A percentile compares a stretch with the other conserved stretches of the same genome.
phyloP scores from a whole-genome alignment of 1,140 invertebrate genomes.

The Drosophila kepulauana region DNA sequence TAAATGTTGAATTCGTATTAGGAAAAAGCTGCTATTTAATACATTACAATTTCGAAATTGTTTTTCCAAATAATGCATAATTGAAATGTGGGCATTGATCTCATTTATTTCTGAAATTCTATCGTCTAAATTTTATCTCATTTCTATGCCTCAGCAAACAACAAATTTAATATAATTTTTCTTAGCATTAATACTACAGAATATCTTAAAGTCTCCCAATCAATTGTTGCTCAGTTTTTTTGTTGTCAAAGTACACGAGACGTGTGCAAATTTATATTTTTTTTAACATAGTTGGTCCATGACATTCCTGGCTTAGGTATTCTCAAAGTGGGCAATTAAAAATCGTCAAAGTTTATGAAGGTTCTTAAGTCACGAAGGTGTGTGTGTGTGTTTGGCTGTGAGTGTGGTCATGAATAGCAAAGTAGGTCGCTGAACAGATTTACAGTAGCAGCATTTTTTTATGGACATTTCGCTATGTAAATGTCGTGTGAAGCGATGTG shows the following conservation, averaged over 20 bases:
- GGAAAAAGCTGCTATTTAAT: no score
- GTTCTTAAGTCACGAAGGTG: constrained; percentile 25
- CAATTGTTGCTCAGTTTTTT: neutral
- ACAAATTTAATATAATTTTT: no score
- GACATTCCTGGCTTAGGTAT: constrained; percentile 44
- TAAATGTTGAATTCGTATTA: no score
- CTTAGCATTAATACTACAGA: neutral
- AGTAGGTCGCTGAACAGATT: constrained; percentile 34
- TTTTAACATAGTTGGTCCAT: constrained; percentile 58
- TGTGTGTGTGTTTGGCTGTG: constrained; percentile 2
- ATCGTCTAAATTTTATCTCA: no score
- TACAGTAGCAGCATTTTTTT: constrained; percentile 36
- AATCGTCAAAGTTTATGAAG: constrained; percentile 64
- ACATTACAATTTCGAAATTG: no score
- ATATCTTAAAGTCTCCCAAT: neutral
- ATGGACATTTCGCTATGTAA: constrained; percentile 33
- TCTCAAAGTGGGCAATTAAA: constrained; percentile 68
- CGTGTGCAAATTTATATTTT: constrained; percentile 49
- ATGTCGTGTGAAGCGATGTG: constrained; percentile 28
- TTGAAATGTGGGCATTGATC: no score
- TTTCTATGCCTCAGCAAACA: no score
- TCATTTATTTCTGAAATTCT: no score
- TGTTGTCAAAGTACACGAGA: constrained; percentile 1
- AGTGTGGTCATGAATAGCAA: constrained; percentile 39
- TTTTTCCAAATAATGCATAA: no score